Conservation (phyloP, 1,140 invertebrate species). For the Bathynomus jamesi region DNA sequence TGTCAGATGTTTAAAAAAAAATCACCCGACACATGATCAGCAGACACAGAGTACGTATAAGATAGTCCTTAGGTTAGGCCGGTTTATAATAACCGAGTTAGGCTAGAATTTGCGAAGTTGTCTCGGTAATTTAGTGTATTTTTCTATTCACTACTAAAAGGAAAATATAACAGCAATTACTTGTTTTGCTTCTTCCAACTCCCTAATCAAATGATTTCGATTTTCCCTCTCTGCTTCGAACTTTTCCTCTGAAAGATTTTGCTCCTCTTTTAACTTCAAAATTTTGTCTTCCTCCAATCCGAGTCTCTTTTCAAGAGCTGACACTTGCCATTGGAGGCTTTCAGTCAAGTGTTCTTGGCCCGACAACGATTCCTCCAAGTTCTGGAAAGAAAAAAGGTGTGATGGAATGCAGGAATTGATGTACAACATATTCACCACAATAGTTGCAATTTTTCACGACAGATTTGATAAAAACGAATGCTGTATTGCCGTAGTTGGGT, state of each 20-base stretch:
- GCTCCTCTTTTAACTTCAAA: slow-evolving; percentile 8
- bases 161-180: too few species aligned
- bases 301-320: slow-evolving; percentile 17
- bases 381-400: neutral
- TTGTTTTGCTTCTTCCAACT: slow-evolving; percentile 25
- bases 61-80: too few species aligned
- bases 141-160: too few species aligned
- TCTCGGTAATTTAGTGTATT: too few species aligned
- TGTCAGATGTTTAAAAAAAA: too few species aligned
- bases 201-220: slow-evolving; percentile 6
- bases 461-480: neutral
- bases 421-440: too few species aligned
- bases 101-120: too few species aligned
- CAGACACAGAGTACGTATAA: too few species aligned
- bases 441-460: neutral
- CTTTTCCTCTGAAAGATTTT: slow-evolving; percentile 13
- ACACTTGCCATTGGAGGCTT: slow-evolving; percentile 18
- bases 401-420: neutral
- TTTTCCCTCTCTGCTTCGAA: slow-evolving; percentile 22
- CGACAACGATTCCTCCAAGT: slow-evolving; percentile 16
- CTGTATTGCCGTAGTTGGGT: too few species aligned
- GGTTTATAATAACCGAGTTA: too few species aligned
- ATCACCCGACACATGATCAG: too few species aligned
- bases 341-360: slow-evolving; percentile 10
- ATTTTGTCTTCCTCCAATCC: slow-evolving; percentile 13